phyloP scores from a whole-genome alignment of 1,140 invertebrate species.

The Drosophila arawakana region DNA sequence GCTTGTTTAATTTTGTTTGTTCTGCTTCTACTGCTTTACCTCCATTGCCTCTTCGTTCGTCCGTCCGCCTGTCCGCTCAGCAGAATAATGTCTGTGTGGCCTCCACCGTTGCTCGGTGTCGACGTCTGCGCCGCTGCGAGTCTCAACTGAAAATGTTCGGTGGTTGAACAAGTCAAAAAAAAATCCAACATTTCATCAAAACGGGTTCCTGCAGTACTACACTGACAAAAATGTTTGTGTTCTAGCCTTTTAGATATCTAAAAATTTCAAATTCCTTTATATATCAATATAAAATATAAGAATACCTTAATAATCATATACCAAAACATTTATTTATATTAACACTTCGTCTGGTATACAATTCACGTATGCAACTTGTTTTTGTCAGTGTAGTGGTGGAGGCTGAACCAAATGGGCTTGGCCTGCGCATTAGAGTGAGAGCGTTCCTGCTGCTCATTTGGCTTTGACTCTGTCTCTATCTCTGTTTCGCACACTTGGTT shows the following conservation, averaged over 20 bases:
- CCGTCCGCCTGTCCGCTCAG: conserved; percentile 27
- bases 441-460: conserved; percentile 50
- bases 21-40: not conserved
- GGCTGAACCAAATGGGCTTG: conserved; percentile 68
- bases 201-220: conserved; percentile 32
- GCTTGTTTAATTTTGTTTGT: conserved; percentile 10
- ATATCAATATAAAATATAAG: too few species aligned
- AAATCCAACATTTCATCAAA: conserved; percentile 67
- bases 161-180: conserved; percentile 69
- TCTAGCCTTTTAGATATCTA: not conserved
- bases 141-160: conserved; percentile 68
- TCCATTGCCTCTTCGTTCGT: conserved; percentile 10
- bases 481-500: conserved; percentile 3
- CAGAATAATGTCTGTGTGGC: conserved; percentile 24
- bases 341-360: not conserved
- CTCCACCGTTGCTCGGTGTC: conserved; percentile 22
- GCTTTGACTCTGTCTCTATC: conserved; percentile 21
- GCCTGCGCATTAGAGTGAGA: conserved; percentile 65
- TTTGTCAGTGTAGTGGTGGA: conserved; percentile 26
- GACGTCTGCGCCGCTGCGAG: conserved; percentile 71
- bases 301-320: not conserved
- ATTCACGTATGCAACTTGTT: not conserved
- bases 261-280: not conserved
- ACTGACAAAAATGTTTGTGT: conserved; percentile 17
- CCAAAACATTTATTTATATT: too few species aligned